Evolutionary conservation across 2,113 vertebrate species (phyloP), one percentile per base, ranked within the genome.

Genomic region (Pseudonaja textilis): DNA sequence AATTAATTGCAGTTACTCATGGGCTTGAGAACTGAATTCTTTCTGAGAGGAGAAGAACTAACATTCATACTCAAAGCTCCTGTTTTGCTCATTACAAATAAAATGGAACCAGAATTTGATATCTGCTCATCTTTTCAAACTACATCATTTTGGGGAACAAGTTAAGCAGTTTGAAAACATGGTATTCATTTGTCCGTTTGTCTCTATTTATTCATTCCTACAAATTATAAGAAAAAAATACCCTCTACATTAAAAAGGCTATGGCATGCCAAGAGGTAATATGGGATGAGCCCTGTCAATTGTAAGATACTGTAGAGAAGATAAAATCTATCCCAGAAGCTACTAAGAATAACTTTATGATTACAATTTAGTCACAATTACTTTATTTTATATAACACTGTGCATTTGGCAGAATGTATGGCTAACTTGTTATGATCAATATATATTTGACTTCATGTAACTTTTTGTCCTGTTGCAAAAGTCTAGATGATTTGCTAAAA

Each of bases 401-500:
- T n/a, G 39, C 85, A 89, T 0, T 14, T 6, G 14, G 23, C 1
- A 42, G 2, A 92, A 54, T 88, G 12, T 3, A 42, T n/a, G 47
- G 5, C 23, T 56, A 87, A 34, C 52, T n/a, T 4, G 89, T 3
- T 61, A 42, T 39, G 12, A 52, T 2, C 22, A 88, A 90, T 55
- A 25, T 87, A 52, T 95, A 94, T 94, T 95, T 95, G 90, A 94
- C 88, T 69, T 54, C 34, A 85, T 3, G 29, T 91, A 95, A 93
- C 57, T 95, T 91, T 95, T 92, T 96, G 29, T 96, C 95, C 34
- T 97, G 94, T 97, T 95, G 93, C 90, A 97, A 95, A 98, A 99
- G 99, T 96, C 97, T 99, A 98, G 99, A 99, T 98, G 99, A 99
- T 95, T 97, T 99, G 95, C 93, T 99, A 90, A 98, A 98, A 97